Evolutionary conservation across 2,797 vertebrate genomes (phyloP), one percentile per base, ranked within the genome.

Genomic region (Lagocephalus sceleratus): DNA sequence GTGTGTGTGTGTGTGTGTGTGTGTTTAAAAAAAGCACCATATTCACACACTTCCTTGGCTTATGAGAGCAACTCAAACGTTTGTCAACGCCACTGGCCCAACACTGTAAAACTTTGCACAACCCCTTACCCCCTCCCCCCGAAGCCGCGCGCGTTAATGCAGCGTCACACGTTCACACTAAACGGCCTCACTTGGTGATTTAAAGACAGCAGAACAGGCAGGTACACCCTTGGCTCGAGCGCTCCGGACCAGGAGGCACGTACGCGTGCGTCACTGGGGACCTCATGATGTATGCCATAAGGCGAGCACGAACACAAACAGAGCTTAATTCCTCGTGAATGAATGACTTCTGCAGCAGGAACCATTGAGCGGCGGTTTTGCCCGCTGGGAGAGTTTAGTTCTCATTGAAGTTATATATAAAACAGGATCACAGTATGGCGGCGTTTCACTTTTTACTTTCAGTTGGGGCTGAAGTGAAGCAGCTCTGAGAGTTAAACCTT

Each of bases 1-100:
- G 47, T 79, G 62, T 70, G 64, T 47, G 35, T 26, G 19, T 25
- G 20, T 70, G 50, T 76, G 63, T 66, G 32, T 12, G 11, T 35
- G 32, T 35, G 32, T 35, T 35, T 35, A 35, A 35, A 35, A n/a
- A 35, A 35, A 35, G 29, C 9, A 35, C 3, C 14, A 12, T 35
- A 35, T 35, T 14, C 32, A 35, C 12, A 35, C 29, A 10, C 3
- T 2, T 35, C 32, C 14, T 14, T 35, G 14, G 5, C 32, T 35
- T 6, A 3, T 12, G 3, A 35, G 32, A 35, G 1, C 32, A 35
- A 35, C 32, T 35, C 12, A 56, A 55, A 15, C 19, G 40, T 57
- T 63, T 57, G 22, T 66, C 5, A 23, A 42, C 29, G 47, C 46
- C 57, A 38, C 32, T 65, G 41, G 63, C 44, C 20, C 54, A 40